Percentiles rank a stretch among this genome's conserved stretches.
These are phyloP conservation scores for Rugalucina vietnamica DNA, from an alignment of 2,888 invertebrate genomes.

Conservation along the genomic window DNA sequence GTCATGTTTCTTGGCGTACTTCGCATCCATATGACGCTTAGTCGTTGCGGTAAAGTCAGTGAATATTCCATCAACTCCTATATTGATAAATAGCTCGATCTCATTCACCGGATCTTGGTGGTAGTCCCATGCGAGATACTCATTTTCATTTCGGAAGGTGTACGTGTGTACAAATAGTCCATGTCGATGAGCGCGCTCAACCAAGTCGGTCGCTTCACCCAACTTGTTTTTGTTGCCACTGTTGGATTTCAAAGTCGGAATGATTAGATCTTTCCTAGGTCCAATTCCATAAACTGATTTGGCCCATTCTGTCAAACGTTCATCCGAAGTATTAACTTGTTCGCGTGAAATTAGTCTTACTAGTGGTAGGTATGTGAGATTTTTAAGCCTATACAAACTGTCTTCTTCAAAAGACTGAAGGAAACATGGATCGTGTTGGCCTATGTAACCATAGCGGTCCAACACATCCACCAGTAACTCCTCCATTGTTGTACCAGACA, in stretches of 20 bases:
- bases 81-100: not conserved
- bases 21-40: no score
- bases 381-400: not conserved
- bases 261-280: not conserved
- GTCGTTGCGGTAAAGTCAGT: not conserved
- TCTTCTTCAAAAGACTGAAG: not conserved
- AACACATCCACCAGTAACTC: not conserved
- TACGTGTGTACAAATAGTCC: no score
- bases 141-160: no score
- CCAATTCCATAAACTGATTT: not conserved
- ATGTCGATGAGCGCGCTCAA: not conserved
- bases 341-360: not conserved
- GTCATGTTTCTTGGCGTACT: no score
- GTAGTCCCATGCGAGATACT: not conserved
- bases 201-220: not conserved
- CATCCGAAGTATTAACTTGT: not conserved
- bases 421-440: not conserved
- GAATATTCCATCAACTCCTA: not conserved
- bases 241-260: not conserved
- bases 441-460: not conserved
- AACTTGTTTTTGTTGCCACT: not conserved
- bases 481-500: not conserved
- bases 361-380: not conserved
- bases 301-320: not conserved
- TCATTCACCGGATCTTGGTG: not conserved